Evolutionary conservation across 2,113 vertebrate species (phyloP), one percentile per base, ranked within the genome.

Genomic region (Pongo abelii): DNA sequence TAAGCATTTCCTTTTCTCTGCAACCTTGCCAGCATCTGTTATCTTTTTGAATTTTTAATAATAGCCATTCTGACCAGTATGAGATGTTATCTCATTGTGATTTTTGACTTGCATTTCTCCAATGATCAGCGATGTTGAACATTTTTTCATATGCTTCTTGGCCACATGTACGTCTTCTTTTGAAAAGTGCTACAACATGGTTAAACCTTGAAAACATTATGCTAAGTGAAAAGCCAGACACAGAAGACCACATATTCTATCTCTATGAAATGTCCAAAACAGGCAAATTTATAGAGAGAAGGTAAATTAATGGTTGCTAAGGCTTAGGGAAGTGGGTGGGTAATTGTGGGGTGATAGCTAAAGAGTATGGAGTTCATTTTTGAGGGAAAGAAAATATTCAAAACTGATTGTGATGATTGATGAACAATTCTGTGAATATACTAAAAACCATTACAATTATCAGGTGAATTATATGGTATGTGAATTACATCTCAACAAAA

Each of bases 241-340:
- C 25, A 83, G 69, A 86, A 79, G n/a, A 46, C 1, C 17, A 46
- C 16, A 70, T 83, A 52, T 78, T 57, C 67, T 64, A 81, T 95
- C 91, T 89, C 22, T 94, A 72, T 80, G 32, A 94, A 94, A 91
- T 77, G 8, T 88, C 2, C 22, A 23, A 91, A 95, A 79, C 8
- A n/a, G 13, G 40, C 52, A 80, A 84, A 74, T 87, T 7, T 55
- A 5, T 64, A 61, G 38, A 50, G 5, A 80, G n/a, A 88, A 94
- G 59, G 52, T 79, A 12, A 91, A 79, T 74, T 74, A 77, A 70
- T 88, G 50, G 16, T 35, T 75, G 55, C 22, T 93, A 94, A 67
- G 9, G 18, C 6, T 46, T 80, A 1, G 40, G 6, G 43, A 0
- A 30, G 2, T 3, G 32, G 5, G 59, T 50, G 14, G 20, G n/a